These are phyloP conservation scores for Macquaria australasica DNA, from an alignment of 2,113 vertebrate genomes.

Conservation along the genomic window DNA sequence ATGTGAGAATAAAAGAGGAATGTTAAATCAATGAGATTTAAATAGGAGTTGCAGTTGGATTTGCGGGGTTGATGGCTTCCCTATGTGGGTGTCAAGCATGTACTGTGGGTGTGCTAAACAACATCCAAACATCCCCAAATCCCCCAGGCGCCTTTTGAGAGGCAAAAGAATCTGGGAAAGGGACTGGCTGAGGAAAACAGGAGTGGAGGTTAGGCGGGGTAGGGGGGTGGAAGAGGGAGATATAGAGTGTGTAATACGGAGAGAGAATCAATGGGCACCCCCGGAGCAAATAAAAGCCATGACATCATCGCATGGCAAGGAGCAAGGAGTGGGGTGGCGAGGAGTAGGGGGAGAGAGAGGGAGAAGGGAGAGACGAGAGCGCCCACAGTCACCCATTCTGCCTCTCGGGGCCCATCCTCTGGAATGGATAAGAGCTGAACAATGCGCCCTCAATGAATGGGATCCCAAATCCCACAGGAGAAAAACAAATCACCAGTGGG, in stretches of 20 bases:
- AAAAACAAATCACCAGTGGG: conserved; percentile 80
- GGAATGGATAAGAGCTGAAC: conserved; percentile 80
- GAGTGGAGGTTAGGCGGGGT: conserved; percentile 47
- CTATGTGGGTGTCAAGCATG: conserved; percentile 75
- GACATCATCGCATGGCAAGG: conserved; percentile 82
- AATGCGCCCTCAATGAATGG: conserved; percentile 78
- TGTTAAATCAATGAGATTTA: conserved; percentile 75
- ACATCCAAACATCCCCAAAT: conserved; percentile 80
- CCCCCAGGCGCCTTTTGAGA: conserved; percentile 73
- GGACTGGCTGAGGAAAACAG: conserved; percentile 64
- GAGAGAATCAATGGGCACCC: conserved; percentile 78
- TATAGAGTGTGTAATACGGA: conserved; percentile 73
- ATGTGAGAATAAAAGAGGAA: conserved; percentile 60
- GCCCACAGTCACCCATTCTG: conserved; percentile 76
- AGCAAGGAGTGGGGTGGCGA: conserved; percentile 60
- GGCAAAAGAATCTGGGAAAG: conserved; percentile 73
- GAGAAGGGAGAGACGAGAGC: conserved; percentile 54
- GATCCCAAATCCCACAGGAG: conserved; percentile 81
- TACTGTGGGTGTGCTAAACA: conserved; percentile 76
- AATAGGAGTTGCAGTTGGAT: conserved; percentile 64
- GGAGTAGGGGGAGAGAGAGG: conserved; percentile 38
- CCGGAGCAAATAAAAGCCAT: conserved; percentile 77
- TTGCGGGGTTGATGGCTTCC: conserved; percentile 58
- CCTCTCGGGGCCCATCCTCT: conserved; percentile 77
- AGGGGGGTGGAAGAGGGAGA: conserved; percentile 58